A percentile compares a stretch with the other conserved stretches of the same genome.
Conservation (phyloP, 2,113 vertebrate species). For the Anguilla japonica region DNA sequence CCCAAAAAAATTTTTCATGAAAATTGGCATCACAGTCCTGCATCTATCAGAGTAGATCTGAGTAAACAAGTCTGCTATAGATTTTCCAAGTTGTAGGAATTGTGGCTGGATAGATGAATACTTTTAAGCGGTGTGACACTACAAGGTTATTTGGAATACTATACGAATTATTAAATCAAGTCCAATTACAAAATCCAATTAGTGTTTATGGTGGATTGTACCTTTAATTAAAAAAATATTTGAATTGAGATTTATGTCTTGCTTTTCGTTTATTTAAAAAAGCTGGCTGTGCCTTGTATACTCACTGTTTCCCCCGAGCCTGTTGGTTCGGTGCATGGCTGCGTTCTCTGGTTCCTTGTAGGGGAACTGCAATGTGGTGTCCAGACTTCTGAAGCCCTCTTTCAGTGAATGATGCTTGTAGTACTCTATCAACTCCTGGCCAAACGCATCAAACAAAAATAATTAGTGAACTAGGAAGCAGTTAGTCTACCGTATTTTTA, state of each 20-base stretch:
- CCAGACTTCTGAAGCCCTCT: conserved; percentile 92
- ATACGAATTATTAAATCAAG: not conserved
- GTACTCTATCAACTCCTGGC: conserved; percentile 91
- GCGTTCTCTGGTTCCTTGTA: conserved; percentile 84
- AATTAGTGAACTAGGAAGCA: not conserved
- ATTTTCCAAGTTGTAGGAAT: not conserved
- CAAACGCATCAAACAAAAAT: conserved; percentile 13
- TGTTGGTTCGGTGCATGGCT: conserved; percentile 67
- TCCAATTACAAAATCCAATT: no score
- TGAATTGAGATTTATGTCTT: not conserved
- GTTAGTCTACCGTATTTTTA: not conserved
- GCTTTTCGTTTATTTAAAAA: not conserved
- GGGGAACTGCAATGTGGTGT: conserved; percentile 90
- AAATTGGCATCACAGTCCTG: not conserved
- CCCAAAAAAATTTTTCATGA: not conserved
- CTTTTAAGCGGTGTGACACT: not conserved
- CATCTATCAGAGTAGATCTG: not conserved
- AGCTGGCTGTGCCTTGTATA: conserved; percentile 38
- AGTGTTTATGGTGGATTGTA: not conserved
- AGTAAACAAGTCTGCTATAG: not conserved
- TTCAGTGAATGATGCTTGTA: conserved; percentile 94
- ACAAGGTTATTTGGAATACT: not conserved
- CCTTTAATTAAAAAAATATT: not conserved
- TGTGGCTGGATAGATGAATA: not conserved
- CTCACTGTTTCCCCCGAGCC: conserved; percentile 81